phyloP scores from a whole-genome alignment of 2,113 vertebrate genomes.

The Gobio gobio region DNA sequence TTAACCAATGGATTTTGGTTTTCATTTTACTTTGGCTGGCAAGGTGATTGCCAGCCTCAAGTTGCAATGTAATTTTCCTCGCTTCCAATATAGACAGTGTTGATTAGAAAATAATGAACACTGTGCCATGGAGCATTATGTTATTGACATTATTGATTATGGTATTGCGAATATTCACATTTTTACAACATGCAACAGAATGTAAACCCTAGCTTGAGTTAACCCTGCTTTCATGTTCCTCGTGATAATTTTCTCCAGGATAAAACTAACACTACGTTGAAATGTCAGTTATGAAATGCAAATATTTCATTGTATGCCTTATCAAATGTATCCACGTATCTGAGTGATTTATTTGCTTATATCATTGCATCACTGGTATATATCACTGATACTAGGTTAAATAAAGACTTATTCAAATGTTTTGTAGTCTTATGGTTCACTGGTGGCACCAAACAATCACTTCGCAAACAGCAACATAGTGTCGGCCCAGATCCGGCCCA shows the following conservation, averaged over 20 bases:
- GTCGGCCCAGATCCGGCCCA: no score
- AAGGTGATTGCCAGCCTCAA: no score
- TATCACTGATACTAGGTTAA: neutral
- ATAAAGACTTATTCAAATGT: conserved; percentile 4
- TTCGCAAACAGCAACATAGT: no score
- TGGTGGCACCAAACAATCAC: no score
- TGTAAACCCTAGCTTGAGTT: neutral
- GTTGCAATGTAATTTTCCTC: no score
- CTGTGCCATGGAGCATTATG: neutral
- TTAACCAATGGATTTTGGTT: neutral
- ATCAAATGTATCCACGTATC: conserved; percentile 4
- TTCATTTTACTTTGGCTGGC: neutral
- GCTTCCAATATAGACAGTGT: neutral
- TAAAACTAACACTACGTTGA: conserved; percentile 20
- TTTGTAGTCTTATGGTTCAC: neutral
- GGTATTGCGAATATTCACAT: neutral
- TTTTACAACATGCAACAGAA: neutral
- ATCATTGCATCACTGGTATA: neutral
- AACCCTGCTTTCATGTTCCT: neutral
- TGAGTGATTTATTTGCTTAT: neutral
- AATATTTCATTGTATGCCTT: neutral
- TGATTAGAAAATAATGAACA: neutral
- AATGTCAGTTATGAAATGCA: neutral
- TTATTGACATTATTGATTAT: neutral
- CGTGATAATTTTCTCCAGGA: neutral